Evolutionary conservation across 1,140 invertebrate genomes (phyloP), one percentile per base, ranked within the genome.

Genomic region (Drosophila pachea): DNA sequence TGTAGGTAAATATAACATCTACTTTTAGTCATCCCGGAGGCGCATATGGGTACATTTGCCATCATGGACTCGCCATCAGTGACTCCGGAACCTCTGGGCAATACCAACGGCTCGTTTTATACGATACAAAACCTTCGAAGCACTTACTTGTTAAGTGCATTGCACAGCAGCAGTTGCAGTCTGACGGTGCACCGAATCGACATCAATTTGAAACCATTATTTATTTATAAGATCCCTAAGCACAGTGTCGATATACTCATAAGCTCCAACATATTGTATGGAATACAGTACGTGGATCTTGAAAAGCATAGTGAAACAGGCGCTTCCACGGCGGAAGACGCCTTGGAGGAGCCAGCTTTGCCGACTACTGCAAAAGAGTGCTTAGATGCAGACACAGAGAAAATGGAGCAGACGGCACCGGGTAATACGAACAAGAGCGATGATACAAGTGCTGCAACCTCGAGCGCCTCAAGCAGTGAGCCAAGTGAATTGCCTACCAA

Each of bases 191-290:
- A 94, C 74, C 92, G 91, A 79, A 92, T 93, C 63, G 92, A 93
- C 79, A 90, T 94, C 42, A 92, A 93, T 67, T 89, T 92, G 47
- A 91, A 92, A 65, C 94, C 94, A 5, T 77, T 94, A 52, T 94
- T 93, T 87, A 90, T 94, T 4, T 94, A 95, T 88, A 94, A 94
- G 90, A 89, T 95, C 64, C 92, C 93, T 40, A 82, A 76, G 9
- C 76, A 89, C 55, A 86, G 87, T 56, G 70, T 74, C 32, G 87
- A 89, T 60, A 81, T 89, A 70, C 71, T 89, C 49, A 87, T 89
- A 7, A 81, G 88, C 60, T 88, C 87, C 36, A 89, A 89, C 61
- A 74, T 89, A 71, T 68, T 89, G 53, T 89, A 89, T 43, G 73
- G 87, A 22, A 88, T 88, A 64, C 88, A 89, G 64, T 86, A 86